A percentile compares a stretch with the other conserved stretches of the same genome.
phyloP scores from a whole-genome alignment of 2,113 vertebrate genomes.

The Pteruthius melanotis region DNA sequence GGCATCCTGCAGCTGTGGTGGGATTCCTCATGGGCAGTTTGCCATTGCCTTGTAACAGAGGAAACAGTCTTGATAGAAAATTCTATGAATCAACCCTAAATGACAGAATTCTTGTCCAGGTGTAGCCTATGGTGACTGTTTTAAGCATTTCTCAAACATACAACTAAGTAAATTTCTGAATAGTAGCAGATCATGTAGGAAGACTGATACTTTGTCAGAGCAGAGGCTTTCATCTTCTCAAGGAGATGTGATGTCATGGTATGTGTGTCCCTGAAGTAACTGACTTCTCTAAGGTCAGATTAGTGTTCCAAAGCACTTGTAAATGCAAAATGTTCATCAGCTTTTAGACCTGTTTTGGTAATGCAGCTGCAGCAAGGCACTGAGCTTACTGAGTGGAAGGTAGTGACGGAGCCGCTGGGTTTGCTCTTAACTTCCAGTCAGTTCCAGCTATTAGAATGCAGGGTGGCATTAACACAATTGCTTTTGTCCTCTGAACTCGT shows the following conservation, averaged over 20 bases:
- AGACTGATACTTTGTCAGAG: background rate
- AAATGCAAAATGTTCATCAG: background rate
- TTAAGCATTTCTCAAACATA: background rate
- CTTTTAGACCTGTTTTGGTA: background rate
- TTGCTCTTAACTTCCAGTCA: background rate
- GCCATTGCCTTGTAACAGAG: background rate
- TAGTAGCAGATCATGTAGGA: conserved; percentile 26
- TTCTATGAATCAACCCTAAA: background rate
- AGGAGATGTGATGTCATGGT: background rate
- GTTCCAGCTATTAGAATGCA: background rate
- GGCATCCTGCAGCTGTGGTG: background rate
- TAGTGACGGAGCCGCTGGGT: background rate
- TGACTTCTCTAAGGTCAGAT: background rate
- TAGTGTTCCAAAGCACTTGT: background rate
- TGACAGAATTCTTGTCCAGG: background rate
- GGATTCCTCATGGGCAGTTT: background rate
- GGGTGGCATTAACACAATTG: background rate
- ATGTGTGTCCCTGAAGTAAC: background rate
- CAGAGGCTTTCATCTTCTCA: background rate
- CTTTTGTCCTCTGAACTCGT: conserved; percentile 50
- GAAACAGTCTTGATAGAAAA: background rate
- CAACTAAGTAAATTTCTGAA: background rate
- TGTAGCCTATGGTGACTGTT: background rate
- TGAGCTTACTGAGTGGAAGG: background rate
- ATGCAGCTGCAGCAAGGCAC: background rate